Conservation (phyloP, 2,888 invertebrate genomes). For the Agrenia bidenticulata region DNA sequence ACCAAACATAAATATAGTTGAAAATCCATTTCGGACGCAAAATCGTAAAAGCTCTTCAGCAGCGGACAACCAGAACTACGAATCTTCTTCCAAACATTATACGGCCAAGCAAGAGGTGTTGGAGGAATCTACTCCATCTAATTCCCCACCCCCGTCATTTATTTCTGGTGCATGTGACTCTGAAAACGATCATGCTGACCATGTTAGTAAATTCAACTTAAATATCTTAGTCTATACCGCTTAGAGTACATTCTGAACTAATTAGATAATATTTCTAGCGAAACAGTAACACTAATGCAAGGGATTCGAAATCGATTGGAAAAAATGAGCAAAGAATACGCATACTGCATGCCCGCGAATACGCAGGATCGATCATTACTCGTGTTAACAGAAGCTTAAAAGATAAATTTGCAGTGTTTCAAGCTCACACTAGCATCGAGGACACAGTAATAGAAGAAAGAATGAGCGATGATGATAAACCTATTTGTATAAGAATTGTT, state of each 20-base stretch:
- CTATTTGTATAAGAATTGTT: not conserved
- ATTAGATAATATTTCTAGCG: too few relatives aligned
- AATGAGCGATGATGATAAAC: not conserved
- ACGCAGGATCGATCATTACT: not conserved
- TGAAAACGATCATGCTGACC: too few relatives aligned
- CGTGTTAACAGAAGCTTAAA: not conserved
- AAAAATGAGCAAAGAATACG: too few relatives aligned
- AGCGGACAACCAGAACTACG: not conserved
- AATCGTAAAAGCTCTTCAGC: too few relatives aligned
- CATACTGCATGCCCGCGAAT: too few relatives aligned
- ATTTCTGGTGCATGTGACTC: too few relatives aligned
- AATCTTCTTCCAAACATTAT: not conserved
- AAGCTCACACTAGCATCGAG: not conserved
- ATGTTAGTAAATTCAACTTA: too few relatives aligned
- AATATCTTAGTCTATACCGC: too few relatives aligned
- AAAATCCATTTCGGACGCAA: not conserved
- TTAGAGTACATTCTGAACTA: too few relatives aligned
- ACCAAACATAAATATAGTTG: not conserved
- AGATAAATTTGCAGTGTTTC: too few relatives aligned
- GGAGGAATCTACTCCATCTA: not conserved
- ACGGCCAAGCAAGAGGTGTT: not conserved
- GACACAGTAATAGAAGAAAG: conserved; percentile 3
- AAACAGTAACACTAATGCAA: too few relatives aligned
- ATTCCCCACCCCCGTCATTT: not conserved
- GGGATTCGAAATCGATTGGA: too few relatives aligned